These are phyloP conservation scores for Lottia scabra DNA, from an alignment of 2,888 invertebrate species.

Conservation along the genomic window DNA sequence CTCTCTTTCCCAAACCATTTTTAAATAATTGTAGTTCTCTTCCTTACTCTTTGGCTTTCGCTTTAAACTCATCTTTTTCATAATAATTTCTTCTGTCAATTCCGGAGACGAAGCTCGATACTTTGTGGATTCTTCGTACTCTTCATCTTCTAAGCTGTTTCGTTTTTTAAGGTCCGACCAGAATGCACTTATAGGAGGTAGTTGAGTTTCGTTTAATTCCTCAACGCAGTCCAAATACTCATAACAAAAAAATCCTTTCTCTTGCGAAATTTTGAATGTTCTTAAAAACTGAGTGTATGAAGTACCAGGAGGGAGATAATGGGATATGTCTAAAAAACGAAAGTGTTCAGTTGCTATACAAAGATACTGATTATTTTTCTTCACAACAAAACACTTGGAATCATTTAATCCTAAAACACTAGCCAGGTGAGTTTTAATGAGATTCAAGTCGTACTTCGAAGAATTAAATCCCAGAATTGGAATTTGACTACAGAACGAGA, in stretches of 20 bases:
- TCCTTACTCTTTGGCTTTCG: background rate
- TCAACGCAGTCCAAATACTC: background rate
- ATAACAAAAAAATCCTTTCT: constrained; percentile 6
- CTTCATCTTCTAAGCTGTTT: constrained; percentile 1
- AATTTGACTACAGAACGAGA: too few species aligned
- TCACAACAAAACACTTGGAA: background rate
- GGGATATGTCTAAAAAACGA: constrained; percentile 1
- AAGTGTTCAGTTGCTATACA: constrained; percentile 7
- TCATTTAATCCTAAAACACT: background rate
- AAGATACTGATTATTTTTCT: constrained; percentile 8
- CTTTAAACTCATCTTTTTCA: background rate
- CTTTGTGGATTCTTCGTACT: background rate
- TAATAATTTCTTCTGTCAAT: background rate
- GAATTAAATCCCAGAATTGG: too few species aligned
- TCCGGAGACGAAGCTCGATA: background rate
- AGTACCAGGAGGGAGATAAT: constrained; percentile 8
- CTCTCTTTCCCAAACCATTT: constrained; percentile 1
- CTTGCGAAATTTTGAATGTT: background rate
- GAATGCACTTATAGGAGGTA: background rate
- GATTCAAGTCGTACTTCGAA: too few species aligned
- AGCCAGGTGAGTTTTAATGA: too few species aligned
- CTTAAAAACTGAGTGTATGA: background rate
- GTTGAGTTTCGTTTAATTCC: background rate
- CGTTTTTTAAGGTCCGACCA: constrained; percentile 3
- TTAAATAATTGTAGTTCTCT: constrained; percentile 5